Evolutionary conservation across 35 echinoderm and acorn worm species (phyloP), one percentile per base, ranked within the genome.

Genomic region (Ophioderma brevispina): DNA sequence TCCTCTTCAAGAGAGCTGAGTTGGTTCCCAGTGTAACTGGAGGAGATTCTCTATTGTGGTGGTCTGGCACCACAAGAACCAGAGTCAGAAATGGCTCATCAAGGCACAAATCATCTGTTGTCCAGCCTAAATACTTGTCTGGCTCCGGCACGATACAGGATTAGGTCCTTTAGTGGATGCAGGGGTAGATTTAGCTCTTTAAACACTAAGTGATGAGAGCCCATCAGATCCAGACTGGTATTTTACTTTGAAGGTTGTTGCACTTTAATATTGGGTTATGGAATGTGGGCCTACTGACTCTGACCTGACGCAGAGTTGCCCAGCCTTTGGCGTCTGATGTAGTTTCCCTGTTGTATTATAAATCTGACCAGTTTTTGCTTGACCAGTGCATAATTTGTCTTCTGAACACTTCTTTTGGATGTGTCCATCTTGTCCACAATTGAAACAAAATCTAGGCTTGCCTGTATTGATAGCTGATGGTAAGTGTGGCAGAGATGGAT

Each of bases 111-210:
- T 28, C 36, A 0, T 91, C 33, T 0, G 81, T 35, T 10, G 89
- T 91, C 85, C 85, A 95, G 1, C 94, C 89, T 31, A 91, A 64
- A 43, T 95, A 91, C 33, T 89, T 89, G 0, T 91, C 84, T 35
- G 38, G 42, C 94, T 32, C 94, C 89, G 21, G 89, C 94, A 91
- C 91, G 94, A 32, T 52, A 84, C 33, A 95, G 23, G 21, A 84
- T 52, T 34, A 95, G 64, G 49, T 95, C 94, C 21, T 42, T 79
- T 13, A 95, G 40, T 38, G 88, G 84, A 36, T 88, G 38, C 23
- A 91, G 41, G 33, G 87, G 78, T 23, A 40, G 32, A 0, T 78
- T 52, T 1, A 95, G 49, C 0, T 33, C 56, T 32, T 92, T 70
- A 95, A 84, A 75, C 55, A 84, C 0, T 91, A 35, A n/a, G 56